Percentiles rank a stretch among this genome's conserved stretches.
phyloP scores from a whole-genome alignment of 2,113 vertebrate genomes.

The Hippolais icterina region DNA sequence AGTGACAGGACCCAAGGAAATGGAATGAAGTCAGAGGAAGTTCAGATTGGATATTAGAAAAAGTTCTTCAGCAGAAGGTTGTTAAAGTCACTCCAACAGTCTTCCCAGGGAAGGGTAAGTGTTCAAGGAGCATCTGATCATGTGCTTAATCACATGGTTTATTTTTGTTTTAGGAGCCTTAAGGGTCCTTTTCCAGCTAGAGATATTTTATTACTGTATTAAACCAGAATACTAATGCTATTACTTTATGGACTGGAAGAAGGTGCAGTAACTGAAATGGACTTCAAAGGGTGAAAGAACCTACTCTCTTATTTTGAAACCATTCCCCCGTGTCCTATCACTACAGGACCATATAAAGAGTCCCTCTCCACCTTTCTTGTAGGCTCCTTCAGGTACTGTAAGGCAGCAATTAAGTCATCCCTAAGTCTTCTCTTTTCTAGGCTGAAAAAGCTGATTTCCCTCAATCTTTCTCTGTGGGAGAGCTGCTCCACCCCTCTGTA shows the following conservation, averaged over 20 bases:
- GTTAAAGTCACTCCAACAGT: rapidly evolving
- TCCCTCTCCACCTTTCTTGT: not conserved
- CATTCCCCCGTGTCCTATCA: not conserved
- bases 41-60: not conserved
- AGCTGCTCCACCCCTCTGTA: not conserved
- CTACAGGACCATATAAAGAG: not conserved
- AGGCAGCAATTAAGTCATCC: not conserved
- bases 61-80: not conserved
- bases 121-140: not conserved
- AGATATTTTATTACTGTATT: not conserved
- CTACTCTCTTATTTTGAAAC: not conserved
- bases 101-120: not conserved
- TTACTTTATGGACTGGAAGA: not conserved
- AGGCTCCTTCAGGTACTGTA: not conserved
- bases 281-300: not conserved
- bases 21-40: not conserved
- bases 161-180: not conserved
- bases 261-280: not conserved
- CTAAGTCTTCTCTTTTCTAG: not conserved
- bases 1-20: not conserved
- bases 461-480: not conserved
- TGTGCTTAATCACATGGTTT: not conserved
- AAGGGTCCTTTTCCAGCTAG: not conserved
- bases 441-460: not conserved
- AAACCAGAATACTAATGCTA: not conserved